Percentiles rank a stretch among this genome's conserved stretches.
Evolutionary conservation across 2,113 vertebrate species (phyloP).

Genomic region (Pangasianodon hypophthalmus): DNA sequence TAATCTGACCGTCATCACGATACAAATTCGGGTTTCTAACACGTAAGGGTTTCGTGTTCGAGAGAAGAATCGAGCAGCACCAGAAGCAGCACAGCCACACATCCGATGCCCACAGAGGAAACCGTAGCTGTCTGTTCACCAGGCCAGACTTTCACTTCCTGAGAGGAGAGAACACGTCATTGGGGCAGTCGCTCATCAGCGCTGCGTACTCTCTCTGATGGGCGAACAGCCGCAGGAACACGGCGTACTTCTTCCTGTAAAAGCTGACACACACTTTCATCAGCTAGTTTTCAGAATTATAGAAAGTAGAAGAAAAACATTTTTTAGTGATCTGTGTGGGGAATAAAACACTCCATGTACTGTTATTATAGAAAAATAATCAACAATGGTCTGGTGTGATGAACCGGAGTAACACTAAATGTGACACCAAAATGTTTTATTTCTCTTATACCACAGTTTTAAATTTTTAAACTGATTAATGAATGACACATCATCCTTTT

Average conservation of each 20-base stretch:
- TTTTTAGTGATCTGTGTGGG: not conserved
- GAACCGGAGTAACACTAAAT: not conserved
- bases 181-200: slow-evolving; percentile 78
- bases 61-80: not conserved
- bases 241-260: slow-evolving; percentile 89
- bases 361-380: not conserved
- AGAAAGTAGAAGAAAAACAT: not conserved
- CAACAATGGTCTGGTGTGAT: not conserved
- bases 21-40: too few relatives aligned
- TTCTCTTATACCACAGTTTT: not conserved
- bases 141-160: not conserved
- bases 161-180: not conserved
- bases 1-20: not conserved
- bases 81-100: not conserved
- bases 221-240: slow-evolving; percentile 85
- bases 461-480: too few relatives aligned
- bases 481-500: not conserved
- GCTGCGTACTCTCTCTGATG: slow-evolving; percentile 88
- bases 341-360: not conserved
- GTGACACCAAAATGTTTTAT: not conserved
- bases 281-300: too few relatives aligned
- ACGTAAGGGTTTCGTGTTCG: not conserved
- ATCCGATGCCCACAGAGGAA: not conserved
- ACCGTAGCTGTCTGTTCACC: not conserved
- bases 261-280: slow-evolving; percentile 72